Evolutionary conservation across 2,888 invertebrate genomes (phyloP), one percentile per base, ranked within the genome.

Genomic region (Ichneumon xanthorius): DNA sequence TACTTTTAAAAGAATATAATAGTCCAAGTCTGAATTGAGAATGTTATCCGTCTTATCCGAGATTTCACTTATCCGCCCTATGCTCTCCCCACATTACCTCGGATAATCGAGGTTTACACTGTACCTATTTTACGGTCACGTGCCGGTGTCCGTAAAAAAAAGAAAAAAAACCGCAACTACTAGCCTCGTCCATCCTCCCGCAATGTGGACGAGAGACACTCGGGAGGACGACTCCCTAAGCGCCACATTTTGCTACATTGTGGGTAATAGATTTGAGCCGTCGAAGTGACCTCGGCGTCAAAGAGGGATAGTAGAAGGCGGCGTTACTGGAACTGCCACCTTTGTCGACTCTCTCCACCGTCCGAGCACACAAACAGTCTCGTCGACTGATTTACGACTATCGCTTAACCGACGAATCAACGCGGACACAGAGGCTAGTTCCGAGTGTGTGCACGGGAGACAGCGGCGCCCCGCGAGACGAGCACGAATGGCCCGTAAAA

Each of bases 231-330:
- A 33, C 14, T 19, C 58, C 6, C 19, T 26, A 50, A 61, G 4
- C 50, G 58, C 14, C 40, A 37, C 53, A 72, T 80, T 55, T 72
- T 19, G 19, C 65, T 65, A 33, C 55, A 37, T 16, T 75, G 30
- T 19, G 22, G 76, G 73, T 19, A 78, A 85, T 78, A 78, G 73
- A 85, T 85, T 85, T 30, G 50, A 61, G 22, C 50, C 72, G 78
- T 85, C 75, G 73, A 85, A 82, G 71, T 79, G 85, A 85, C 85
- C 85, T 85, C 85, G 82, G 78, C 9, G 30, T 33, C 63, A 65
- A 53, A 79, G 63, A 72, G 48, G 48, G 84, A 80, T 71, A 70
- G 58, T 63, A 40, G 40, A 48, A 58, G 26, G 22, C 26, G 26
- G 67, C 67, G 77, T 76, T 30, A 58, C 65, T 70, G 26, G 26